Percentiles rank a stretch among this genome's conserved stretches.
These are phyloP conservation scores for Anabacerthia variegaticeps DNA, from an alignment of 2,797 vertebrate species.

Conservation along the genomic window DNA sequence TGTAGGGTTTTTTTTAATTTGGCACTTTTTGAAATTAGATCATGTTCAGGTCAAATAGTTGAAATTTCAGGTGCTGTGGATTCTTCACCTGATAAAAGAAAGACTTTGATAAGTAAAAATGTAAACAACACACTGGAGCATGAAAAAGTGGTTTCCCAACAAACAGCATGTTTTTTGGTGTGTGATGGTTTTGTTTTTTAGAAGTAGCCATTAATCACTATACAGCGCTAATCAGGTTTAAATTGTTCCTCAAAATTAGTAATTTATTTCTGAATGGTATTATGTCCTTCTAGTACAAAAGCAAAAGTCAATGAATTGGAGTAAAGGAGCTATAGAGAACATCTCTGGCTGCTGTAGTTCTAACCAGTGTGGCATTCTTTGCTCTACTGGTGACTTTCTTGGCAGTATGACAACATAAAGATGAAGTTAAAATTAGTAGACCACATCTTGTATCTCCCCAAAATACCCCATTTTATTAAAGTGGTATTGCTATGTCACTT, in stretches of 20 bases:
- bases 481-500: constrained; percentile 58
- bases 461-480: constrained; percentile 55
- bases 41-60: constrained; percentile 39
- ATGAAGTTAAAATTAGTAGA: constrained; percentile 47
- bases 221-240: constrained; percentile 60
- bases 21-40: constrained; percentile 57
- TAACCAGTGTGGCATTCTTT: constrained; percentile 2
- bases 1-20: constrained; percentile 30
- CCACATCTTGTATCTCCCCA: constrained; percentile 37
- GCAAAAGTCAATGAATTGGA: constrained; percentile 12
- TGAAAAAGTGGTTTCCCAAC: constrained; percentile 69
- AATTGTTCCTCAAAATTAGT: constrained; percentile 55
- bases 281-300: constrained; percentile 45
- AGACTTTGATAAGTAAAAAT: constrained; percentile 28
- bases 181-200: constrained; percentile 61
- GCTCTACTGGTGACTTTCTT: constrained; percentile 2
- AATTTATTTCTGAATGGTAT: constrained; percentile 52
- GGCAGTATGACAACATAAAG: constrained; percentile 50
- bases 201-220: constrained; percentile 70
- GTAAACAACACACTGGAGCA: constrained; percentile 68
- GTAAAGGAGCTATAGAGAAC: constrained; percentile 14
- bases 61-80: constrained; percentile 48
- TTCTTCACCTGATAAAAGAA: constrained; percentile 56
- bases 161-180: constrained; percentile 74
- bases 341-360: constrained; percentile 4